phyloP scores from a whole-genome alignment of 53 echinoderm and acorn worm genomes.

The Holothuria scabra region DNA sequence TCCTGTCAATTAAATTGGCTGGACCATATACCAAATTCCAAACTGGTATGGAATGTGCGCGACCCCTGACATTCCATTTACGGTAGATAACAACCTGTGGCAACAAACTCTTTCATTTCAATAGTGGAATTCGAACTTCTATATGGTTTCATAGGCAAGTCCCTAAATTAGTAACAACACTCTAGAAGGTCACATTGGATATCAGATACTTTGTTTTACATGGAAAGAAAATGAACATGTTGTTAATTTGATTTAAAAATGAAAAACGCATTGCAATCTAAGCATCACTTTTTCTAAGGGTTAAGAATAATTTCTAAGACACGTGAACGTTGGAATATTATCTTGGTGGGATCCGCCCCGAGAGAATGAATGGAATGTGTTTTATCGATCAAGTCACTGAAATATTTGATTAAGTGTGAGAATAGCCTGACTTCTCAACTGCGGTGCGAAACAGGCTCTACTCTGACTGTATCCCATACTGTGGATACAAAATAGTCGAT shows the following conservation, averaged over 20 bases:
- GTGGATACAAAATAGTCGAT: no score
- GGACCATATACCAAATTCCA: conserved; percentile 5
- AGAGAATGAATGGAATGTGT: conserved; percentile 20
- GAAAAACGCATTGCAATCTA: no score
- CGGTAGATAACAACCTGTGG: conserved; percentile 36
- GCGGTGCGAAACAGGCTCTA: no score
- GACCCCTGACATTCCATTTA: conserved; percentile 42
- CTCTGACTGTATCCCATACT: no score
- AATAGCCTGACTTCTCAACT: not conserved
- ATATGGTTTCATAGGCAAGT: not conserved
- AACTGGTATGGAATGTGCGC: conserved; percentile 26
- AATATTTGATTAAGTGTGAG: conserved; percentile 12
- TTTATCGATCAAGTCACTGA: conserved; percentile 27
- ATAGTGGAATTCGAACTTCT: conserved; percentile 25
- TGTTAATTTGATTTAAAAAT: no score
- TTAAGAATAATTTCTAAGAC: no score
- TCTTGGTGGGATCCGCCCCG: conserved; percentile 9
- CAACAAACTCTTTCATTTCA: conserved; percentile 27
- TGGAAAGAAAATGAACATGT: no score
- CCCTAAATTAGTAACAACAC: no score
- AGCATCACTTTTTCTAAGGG: no score
- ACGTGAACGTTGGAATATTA: no score
- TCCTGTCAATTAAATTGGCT: not conserved
- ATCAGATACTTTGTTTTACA: no score
- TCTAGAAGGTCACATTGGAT: no score